Evolutionary conservation across 2,113 vertebrate genomes (phyloP), one percentile per base, ranked within the genome.

Genomic region (Elephantulus edwardii): DNA sequence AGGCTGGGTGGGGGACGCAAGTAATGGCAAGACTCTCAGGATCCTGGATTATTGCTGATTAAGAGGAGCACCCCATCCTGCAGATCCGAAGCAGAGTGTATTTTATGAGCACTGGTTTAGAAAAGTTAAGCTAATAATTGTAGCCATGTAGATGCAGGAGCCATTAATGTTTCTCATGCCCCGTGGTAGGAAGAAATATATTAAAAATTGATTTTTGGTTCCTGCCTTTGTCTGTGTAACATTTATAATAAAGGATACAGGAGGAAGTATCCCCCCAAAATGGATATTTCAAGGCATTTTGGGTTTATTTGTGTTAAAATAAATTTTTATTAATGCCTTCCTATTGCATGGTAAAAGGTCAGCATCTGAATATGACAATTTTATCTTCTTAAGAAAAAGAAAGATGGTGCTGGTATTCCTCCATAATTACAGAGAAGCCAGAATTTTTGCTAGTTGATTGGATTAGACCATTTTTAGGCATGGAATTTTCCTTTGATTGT

Each of bases 141-240:
- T 95, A 96, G 94, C 96, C 96, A 89, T 81, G 96, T 96, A 97
- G 94, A 97, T 97, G 93, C 26, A 97, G 94, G 97, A 97, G 77
- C 93, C 77, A 28, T 97, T 98, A 97, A 97, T 97, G 97, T 97
- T 97, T 96, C 96, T 50, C 91, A 95, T 97, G 97, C 97, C 97
- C 97, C 91, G 96, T 97, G 97, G 97, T 97, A 96, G 97, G 97
- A 98, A 97, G 97, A 97, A 98, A 97, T 98, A 97, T 97, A 98
- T 98, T 98, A 98, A 98, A 98, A 97, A 97, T 98, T 97, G 97
- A 98, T 98, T 98, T 98, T 98, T 95, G 90, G 96, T 95, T 97
- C 96, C 94, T 97, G 95, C 97, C 94, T 97, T 97, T 97, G 96
- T 97, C 97, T 97, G 95, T 91, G 89, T 97, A 98, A 97, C 97